A percentile compares a stretch with the other conserved stretches of the same genome.
Conservation (phyloP, 1,140 invertebrate genomes). For the Steinernema khuongi region DNA sequence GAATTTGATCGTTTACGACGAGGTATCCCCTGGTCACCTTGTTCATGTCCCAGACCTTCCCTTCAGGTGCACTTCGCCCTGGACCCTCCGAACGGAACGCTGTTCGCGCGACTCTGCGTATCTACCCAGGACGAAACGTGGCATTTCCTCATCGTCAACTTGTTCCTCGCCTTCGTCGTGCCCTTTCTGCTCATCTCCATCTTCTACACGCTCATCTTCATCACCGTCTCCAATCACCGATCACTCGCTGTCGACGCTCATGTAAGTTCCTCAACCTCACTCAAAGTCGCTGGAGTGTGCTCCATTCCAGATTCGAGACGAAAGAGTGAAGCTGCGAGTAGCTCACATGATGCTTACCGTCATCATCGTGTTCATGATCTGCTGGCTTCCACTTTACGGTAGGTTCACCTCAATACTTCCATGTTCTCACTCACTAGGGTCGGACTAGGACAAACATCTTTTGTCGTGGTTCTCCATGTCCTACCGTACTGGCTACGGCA, state of each 20-base stretch:
- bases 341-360: slow-evolving; percentile 93
- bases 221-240: slow-evolving; percentile 47
- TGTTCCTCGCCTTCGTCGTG: slow-evolving; percentile 53
- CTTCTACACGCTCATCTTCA: slow-evolving; percentile 49
- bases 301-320: slow-evolving; percentile 65
- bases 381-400: slow-evolving; percentile 85
- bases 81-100: slow-evolving; percentile 26
- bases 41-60: not conserved
- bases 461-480: too few species aligned
- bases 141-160: slow-evolving; percentile 52
- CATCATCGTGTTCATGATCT: slow-evolving; percentile 84
- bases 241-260: slow-evolving; percentile 72
- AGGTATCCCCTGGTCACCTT: slow-evolving; percentile 22
- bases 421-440: too few species aligned
- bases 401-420: slow-evolving; percentile 21
- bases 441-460: too few species aligned
- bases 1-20: slow-evolving; percentile 46
- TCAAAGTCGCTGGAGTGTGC: not conserved
- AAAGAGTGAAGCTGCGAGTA: slow-evolving; percentile 84
- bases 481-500: too few species aligned
- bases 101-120: slow-evolving; percentile 38
- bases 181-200: slow-evolving; percentile 51
- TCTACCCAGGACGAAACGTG: slow-evolving; percentile 48
- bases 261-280: slow-evolving; percentile 60
- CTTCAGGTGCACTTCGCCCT: slow-evolving; percentile 30